Evolutionary conservation across 2,888 invertebrate genomes (phyloP).

Genomic region (Lithodes maja): DNA sequence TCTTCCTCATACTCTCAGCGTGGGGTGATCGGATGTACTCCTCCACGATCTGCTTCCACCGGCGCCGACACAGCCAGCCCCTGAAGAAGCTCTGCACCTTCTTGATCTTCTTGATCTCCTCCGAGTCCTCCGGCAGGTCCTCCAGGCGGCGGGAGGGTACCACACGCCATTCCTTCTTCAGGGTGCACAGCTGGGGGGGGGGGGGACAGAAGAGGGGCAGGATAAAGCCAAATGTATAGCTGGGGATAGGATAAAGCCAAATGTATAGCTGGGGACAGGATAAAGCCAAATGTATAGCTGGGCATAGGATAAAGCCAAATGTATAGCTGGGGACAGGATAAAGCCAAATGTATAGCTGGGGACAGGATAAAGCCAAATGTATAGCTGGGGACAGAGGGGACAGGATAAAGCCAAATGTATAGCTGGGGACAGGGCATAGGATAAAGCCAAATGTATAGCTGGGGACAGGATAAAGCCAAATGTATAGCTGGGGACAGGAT

Average conservation of each 20-base stretch:
- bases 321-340: too few species aligned
- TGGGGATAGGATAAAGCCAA: too few species aligned
- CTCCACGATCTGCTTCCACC: slow-evolving; percentile 96
- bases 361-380: too few species aligned
- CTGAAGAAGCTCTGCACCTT: slow-evolving; percentile 91
- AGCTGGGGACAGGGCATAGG: too few species aligned
- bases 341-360: too few species aligned
- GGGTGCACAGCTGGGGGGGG: slow-evolving; percentile 82
- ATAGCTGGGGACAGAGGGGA: too few species aligned
- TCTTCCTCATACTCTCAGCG: slow-evolving; percentile 93
- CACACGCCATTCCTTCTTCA: slow-evolving; percentile 87
- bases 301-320: neutral
- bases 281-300: neutral
- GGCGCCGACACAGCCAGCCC: slow-evolving; percentile 91
- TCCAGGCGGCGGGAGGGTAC: slow-evolving; percentile 66
- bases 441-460: too few species aligned
- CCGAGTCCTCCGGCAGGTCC: slow-evolving; percentile 77
- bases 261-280: neutral
- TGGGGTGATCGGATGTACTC: slow-evolving; percentile 96
- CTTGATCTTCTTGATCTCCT: slow-evolving; percentile 91
- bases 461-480: too few species aligned
- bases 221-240: too few species aligned
- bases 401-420: too few species aligned
- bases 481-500: too few species aligned
- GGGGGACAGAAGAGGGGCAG: neutral